Percentiles rank a stretch among this genome's conserved stretches.
Conservation (phyloP, 2,797 vertebrate species). For the Agapornis canus region DNA sequence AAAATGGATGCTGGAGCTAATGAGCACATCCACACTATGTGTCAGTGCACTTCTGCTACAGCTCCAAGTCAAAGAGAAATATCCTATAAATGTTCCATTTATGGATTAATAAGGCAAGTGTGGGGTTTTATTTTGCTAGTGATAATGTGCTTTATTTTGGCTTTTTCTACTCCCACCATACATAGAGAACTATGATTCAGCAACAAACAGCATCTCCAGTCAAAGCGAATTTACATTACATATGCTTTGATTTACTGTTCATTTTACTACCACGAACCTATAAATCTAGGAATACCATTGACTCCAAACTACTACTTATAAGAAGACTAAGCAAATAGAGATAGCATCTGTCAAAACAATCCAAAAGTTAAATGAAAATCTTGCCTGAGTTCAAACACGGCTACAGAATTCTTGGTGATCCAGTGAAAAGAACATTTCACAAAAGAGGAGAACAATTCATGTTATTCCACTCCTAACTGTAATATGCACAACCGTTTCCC, state of each 20-base stretch:
- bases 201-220: not conserved
- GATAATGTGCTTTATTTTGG: not conserved
- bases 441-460: not conserved
- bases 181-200: not conserved
- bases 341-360: not conserved
- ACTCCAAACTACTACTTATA: not conserved
- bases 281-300: not conserved
- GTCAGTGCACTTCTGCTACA: not conserved
- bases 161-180: not conserved
- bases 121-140: not conserved
- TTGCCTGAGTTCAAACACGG: not conserved
- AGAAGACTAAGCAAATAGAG: not conserved
- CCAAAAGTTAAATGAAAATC: not conserved
- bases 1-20: constrained; percentile 53
- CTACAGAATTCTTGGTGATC: not conserved
- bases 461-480: not conserved
- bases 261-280: not conserved
- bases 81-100: not conserved
- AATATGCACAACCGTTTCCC: not conserved
- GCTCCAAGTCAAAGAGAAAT: not conserved
- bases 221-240: not conserved
- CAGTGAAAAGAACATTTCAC: not conserved
- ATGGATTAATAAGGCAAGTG: not conserved
- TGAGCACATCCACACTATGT: constrained; percentile 3
- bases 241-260: not conserved